Percentiles rank a stretch among this genome's conserved stretches.
Conservation (phyloP, 2,113 vertebrate species). For the Etheostoma spectabile region DNA sequence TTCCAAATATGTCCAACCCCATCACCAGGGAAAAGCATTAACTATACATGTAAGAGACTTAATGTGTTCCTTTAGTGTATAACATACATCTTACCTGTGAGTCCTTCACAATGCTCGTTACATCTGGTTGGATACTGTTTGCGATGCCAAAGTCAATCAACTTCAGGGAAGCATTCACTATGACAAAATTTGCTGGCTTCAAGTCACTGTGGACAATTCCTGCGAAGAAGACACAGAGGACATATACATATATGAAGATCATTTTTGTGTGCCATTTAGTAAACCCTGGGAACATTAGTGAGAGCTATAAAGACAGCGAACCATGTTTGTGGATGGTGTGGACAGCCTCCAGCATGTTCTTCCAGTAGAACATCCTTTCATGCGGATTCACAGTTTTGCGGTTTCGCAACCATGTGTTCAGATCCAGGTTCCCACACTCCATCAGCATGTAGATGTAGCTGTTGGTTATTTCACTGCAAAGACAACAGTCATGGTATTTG, state of each 20-base stretch:
- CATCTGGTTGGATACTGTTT: slow-evolving; percentile 96
- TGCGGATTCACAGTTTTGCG: slow-evolving; percentile 91
- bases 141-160: slow-evolving; percentile 98
- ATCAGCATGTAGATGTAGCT: slow-evolving; percentile 96
- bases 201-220: slow-evolving; percentile 98
- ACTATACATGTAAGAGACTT: neutral
- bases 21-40: too few species aligned
- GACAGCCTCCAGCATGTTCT: slow-evolving; percentile 98
- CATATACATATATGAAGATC: neutral
- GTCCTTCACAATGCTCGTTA: slow-evolving; percentile 97
- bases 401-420: slow-evolving; percentile 96
- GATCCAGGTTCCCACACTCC: slow-evolving; percentile 97
- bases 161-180: slow-evolving; percentile 96
- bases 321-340: slow-evolving; percentile 96
- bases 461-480: slow-evolving; percentile 92
- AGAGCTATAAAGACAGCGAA: slow-evolving; percentile 57
- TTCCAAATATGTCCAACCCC: too few species aligned
- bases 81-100: slow-evolving; percentile 86
- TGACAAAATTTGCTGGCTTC: slow-evolving; percentile 97
- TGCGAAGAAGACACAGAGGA: slow-evolving; percentile 57
- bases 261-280: neutral
- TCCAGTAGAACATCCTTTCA: slow-evolving; percentile 97
- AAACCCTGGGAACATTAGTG: neutral
- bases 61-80: neutral
- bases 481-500: slow-evolving; percentile 1